Evolutionary conservation across 2,113 vertebrate species (phyloP).

Genomic region (Toxotes chatareus): DNA sequence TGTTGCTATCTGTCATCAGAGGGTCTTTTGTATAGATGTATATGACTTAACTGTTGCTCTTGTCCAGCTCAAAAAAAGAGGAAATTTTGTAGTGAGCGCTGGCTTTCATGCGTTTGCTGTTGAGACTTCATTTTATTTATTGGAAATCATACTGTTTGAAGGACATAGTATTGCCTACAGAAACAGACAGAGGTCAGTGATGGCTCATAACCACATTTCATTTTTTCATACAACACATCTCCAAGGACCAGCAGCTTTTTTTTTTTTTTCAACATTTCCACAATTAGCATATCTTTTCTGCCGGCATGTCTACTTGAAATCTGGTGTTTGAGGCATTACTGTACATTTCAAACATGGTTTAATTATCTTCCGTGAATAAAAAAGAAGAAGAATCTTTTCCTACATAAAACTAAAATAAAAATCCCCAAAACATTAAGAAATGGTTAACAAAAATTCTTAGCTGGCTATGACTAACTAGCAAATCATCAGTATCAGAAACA

Average conservation of each 20-base stretch:
- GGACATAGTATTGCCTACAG: background rate
- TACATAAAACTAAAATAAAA: conserved; percentile 1
- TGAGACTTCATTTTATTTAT: background rate
- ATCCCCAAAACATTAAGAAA: background rate
- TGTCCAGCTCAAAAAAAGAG: conserved; percentile 5
- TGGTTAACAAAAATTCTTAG: conserved; percentile 29
- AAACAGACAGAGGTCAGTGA: conserved; percentile 3
- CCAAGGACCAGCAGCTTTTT: background rate
- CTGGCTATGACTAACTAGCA: conserved; percentile 22
- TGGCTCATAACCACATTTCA: background rate
- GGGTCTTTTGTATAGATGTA: conserved; percentile 26
- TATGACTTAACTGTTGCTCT: conserved; percentile 17
- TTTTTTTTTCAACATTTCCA: background rate
- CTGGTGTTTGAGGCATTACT: background rate
- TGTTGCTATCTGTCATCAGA: conserved; percentile 21
- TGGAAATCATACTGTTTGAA: background rate
- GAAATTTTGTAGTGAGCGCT: background rate
- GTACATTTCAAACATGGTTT: background rate
- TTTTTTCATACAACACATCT: background rate
- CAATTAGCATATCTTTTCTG: background rate
- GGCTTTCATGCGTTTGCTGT: background rate
- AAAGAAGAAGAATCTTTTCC: background rate
- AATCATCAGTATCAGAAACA: conserved; percentile 34
- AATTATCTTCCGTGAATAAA: background rate
- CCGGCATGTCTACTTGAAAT: background rate